phyloP scores from a whole-genome alignment of 2,888 invertebrate genomes.

The Lomographa bimaculata region DNA sequence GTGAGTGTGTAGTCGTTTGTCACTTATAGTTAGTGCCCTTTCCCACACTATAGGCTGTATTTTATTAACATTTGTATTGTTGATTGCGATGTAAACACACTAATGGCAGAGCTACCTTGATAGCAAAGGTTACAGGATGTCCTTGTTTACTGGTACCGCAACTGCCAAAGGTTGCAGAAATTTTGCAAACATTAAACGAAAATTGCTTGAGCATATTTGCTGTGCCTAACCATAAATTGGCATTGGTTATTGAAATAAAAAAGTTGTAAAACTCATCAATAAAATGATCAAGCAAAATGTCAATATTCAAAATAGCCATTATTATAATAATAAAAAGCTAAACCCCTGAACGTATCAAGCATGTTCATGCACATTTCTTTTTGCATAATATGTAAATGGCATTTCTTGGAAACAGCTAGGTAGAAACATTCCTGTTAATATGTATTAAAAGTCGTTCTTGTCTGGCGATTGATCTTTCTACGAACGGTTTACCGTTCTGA shows the following conservation, averaged over 20 bases:
- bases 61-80: no score
- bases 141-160: constrained; percentile 7
- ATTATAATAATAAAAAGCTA: neutral
- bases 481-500: constrained; percentile 38
- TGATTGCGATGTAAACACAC: constrained; percentile 1
- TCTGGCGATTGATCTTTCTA: constrained; percentile 40
- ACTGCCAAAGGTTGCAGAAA: constrained; percentile 8
- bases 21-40: no score
- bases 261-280: neutral
- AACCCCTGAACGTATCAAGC: neutral
- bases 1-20: no score
- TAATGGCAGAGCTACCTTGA: constrained; percentile 10
- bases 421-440: constrained; percentile 12
- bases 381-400: constrained; percentile 9
- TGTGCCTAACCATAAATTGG: neutral
- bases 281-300: neutral
- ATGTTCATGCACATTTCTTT: constrained; percentile 8
- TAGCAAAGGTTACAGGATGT: constrained; percentile 14
- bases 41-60: no score
- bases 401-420: constrained; percentile 11
- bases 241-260: neutral
- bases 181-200: constrained; percentile 9
- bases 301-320: neutral
- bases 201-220: neutral
- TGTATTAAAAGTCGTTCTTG: constrained; percentile 16